Evolutionary conservation across 2,797 vertebrate species (phyloP), one percentile per base, ranked within the genome.

Genomic region (Etheostoma nigrum): DNA sequence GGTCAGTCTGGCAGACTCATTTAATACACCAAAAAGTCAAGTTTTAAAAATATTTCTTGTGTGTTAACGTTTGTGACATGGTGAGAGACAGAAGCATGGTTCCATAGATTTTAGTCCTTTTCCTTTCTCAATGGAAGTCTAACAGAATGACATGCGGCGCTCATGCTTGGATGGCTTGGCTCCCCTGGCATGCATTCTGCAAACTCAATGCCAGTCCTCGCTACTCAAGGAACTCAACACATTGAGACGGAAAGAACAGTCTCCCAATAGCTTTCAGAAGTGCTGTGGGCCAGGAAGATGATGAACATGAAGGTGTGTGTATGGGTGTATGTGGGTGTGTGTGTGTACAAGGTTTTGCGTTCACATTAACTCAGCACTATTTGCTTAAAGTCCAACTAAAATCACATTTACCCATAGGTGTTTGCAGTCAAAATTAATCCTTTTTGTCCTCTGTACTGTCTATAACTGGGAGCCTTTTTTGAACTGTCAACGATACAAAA

Each of bases 181-280:
- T 81, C 83, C 33, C 74, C 72, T 69, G 77, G 80, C 92, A 94
- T 94, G 92, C 93, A 91, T 68, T 88, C 83, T 78, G 79, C 64
- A 77, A 70, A 82, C 85, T 86, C 81, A 78, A 67, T 76, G 83
- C 78, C 80, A 75, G 75, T 74, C 85, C 78, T 83, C 21, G 53
- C 74, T 86, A 72, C 74, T 82, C 71, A 73, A 87, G 90, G 85
- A 84, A 58, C 78, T 78, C 66, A 40, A 82, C 77, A 81, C 85
- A 79, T 76, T 80, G 61, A 91, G 79, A 92, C 69, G 62, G 83
- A 69, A 85, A 82, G 47, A 88, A 88, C 80, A 77, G 85, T 78
- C 82, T 83, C 89, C 85, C 78, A 70, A 90, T 90, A 94, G 94
- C 93, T 93, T 95, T 93, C 93, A 95, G 86, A 93, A 93, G 93